These are phyloP conservation scores for Iguana delicatissima DNA, from an alignment of 2,797 vertebrate genomes.

Conservation along the genomic window DNA sequence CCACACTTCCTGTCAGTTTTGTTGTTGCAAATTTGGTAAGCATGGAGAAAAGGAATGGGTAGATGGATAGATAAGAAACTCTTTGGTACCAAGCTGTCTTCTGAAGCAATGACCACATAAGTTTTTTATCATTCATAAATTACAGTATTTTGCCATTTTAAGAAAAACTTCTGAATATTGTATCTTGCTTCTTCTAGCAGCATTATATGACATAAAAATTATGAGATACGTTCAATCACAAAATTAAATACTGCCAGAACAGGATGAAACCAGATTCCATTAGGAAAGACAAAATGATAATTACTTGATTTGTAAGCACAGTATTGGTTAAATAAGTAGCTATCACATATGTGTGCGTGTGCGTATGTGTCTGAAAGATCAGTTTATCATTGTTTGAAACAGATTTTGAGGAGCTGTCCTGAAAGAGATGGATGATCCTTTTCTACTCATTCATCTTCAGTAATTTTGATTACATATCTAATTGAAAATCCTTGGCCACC, in stretches of 20 bases:
- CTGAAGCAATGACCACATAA: background rate
- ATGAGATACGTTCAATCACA: background rate
- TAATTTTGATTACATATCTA: slow-evolving; percentile 8
- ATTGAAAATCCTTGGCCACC: slow-evolving; percentile 10
- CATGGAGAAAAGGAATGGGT: slow-evolving; percentile 15
- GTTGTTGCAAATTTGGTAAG: slow-evolving; percentile 43
- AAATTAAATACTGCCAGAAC: slow-evolving; percentile 2
- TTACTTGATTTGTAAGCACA: background rate
- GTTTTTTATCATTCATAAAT: slow-evolving; percentile 9
- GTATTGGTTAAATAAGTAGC: background rate
- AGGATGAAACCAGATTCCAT: background rate
- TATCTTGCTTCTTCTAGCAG: background rate
- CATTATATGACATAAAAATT: background rate
- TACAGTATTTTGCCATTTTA: slow-evolving; percentile 8
- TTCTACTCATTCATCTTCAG: background rate
- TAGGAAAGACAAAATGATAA: background rate
- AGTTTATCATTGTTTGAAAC: background rate
- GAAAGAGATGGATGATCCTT: background rate
- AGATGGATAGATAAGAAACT: slow-evolving; percentile 25
- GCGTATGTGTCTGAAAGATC: background rate
- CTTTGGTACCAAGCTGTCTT: slow-evolving; percentile 43
- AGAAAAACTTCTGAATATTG: background rate
- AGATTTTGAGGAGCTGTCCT: background rate
- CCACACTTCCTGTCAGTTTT: slow-evolving; percentile 53
- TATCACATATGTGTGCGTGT: too few relatives aligned